Base-by-base conservation (phyloP, 2,113 vertebrate genomes). In the Colinus virginianus region DNA sequence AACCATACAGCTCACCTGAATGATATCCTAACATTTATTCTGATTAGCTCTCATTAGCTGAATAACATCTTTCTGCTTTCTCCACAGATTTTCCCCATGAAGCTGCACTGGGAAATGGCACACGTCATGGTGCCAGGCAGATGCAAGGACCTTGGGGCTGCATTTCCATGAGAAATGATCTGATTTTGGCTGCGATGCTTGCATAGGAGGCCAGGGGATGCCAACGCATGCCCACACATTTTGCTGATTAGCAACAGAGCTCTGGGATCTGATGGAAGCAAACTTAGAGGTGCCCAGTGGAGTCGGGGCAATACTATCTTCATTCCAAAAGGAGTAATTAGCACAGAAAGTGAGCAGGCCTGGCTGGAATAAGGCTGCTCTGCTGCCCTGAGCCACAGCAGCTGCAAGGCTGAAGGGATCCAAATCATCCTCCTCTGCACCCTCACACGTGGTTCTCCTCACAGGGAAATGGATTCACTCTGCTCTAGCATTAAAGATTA, bases 31-130 rank as follows among this genome's bases (percentile, higher is more conserved):
- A 75, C 43, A 43, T 75, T 87, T 83, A 70, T 46, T 84, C 78
- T 67, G 85, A 96, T 94, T 63, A 83, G 34, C 72, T 78, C 93
- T 79, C 85, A 85, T 89, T 95, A 96, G 84, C 94, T 94, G 94
- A 94, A 83, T 94, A 76, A 85, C 82, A 92, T 87, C 89, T 93
- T 94, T 79, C 93, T 83, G 68, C 78, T 61, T 55, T 59, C 89
- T 83, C 3, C 5, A 66, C 87, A 79, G 87, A 48, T 68, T 81
- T 66, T 1, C 11, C 30, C 78, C 76, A 51, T 68, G 63, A 46
- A 85, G 76, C 46, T 70, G 71, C 89, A 84, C 87, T 0, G 0
- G 74, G 90, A 58, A 81, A 80, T 55, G 83, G 83, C 0, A 0
- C 6, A 17, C 78, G 78, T 89, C 78, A 83, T 62, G 68, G 14